Evolutionary conservation across 2,888 invertebrate genomes (phyloP).

Genomic region (Parasteatoda lunata): DNA sequence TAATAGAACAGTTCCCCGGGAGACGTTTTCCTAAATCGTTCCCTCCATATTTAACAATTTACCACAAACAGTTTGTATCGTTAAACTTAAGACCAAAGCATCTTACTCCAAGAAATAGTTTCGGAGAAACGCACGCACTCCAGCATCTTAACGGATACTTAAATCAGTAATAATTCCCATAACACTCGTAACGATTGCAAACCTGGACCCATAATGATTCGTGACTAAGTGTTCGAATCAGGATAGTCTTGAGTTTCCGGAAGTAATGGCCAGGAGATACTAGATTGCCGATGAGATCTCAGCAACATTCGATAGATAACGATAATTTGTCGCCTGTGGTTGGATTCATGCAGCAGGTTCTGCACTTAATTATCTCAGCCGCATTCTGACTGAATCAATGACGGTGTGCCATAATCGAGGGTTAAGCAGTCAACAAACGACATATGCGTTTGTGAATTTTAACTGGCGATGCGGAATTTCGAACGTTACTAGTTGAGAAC

Average conservation of each 20-base stretch:
- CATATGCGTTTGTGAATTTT: not conserved
- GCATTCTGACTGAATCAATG: not conserved
- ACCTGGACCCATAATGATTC: not conserved
- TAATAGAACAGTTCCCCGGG: no score
- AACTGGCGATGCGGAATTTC: no score
- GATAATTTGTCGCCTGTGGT: not conserved
- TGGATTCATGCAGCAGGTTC: not conserved
- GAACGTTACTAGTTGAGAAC: no score
- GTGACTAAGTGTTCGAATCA: constrained; percentile 1
- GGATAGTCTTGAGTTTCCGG: constrained; percentile 1
- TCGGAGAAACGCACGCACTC: not conserved
- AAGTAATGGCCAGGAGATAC: not conserved
- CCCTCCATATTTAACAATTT: no score
- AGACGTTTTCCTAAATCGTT: no score
- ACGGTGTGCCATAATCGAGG: not conserved
- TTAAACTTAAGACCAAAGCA: no score
- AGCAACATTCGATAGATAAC: not conserved
- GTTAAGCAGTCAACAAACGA: constrained; percentile 2
- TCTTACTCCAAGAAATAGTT: no score
- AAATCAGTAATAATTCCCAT: not conserved
- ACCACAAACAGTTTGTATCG: no score
- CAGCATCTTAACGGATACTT: not conserved
- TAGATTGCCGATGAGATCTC: not conserved
- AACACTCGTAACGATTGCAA: not conserved
- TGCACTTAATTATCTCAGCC: not conserved